Percentiles rank a stretch among this genome's conserved stretches.
These are phyloP conservation scores for Tychaedon coryphoeus DNA, from an alignment of 2,113 vertebrate species.

Conservation along the genomic window DNA sequence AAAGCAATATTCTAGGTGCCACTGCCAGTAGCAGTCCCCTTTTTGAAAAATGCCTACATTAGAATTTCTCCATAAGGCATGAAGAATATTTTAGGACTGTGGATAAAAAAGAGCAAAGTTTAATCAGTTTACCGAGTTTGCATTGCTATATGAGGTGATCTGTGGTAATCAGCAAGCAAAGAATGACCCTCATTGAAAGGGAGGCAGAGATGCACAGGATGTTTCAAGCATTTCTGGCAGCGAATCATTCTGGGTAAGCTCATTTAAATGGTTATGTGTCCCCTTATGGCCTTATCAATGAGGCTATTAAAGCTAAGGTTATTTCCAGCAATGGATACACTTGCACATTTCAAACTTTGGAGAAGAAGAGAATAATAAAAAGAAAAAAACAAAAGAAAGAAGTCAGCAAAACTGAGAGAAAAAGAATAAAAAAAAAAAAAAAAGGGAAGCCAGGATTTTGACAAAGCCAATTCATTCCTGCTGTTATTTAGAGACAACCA, in stretches of 20 bases:
- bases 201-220: not conserved
- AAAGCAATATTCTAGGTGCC: not conserved
- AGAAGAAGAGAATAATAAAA: not conserved
- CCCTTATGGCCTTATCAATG: slow-evolving; percentile 39
- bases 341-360: not conserved
- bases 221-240: not conserved
- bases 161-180: not conserved
- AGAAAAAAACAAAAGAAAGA: not conserved
- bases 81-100: not conserved
- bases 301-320: slow-evolving; percentile 25
- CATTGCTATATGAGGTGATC: not conserved
- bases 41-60: not conserved
- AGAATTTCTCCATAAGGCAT: not conserved
- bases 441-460: not conserved
- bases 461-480: not conserved
- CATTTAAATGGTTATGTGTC: slow-evolving; percentile 30
- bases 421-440: not conserved
- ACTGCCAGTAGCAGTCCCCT: not conserved
- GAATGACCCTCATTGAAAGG: not conserved
- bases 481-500: not conserved
- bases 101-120: not conserved
- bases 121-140: not conserved
- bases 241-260: not conserved
- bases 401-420: not conserved
- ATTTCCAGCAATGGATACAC: not conserved